phyloP scores from a whole-genome alignment of 2,888 invertebrate genomes.

The Perizoma flavofasciatum region DNA sequence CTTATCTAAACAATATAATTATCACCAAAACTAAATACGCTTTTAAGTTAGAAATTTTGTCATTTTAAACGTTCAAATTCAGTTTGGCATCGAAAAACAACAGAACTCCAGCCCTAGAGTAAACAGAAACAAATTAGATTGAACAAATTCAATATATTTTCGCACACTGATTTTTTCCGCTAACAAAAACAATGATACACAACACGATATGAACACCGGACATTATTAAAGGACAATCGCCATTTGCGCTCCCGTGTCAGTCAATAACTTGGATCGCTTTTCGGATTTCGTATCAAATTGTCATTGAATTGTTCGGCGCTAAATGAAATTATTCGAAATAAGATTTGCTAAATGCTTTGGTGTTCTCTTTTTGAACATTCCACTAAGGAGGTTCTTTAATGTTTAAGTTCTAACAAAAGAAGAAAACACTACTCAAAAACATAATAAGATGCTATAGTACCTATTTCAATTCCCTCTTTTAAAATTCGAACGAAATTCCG shows the following conservation, averaged over 20 bases:
- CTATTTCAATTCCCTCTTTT: no score
- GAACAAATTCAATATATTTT: constrained; percentile 3
- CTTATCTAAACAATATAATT: no score
- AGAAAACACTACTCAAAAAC: no score
- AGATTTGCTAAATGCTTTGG: neutral
- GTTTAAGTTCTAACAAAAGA: neutral
- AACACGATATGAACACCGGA: constrained; percentile 2
- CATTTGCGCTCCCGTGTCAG: constrained; percentile 4
- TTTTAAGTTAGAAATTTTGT: no score
- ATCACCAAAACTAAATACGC: no score
- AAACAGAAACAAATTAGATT: no score
- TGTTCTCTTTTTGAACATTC: neutral
- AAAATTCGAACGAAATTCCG: neutral
- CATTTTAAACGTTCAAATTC: no score
- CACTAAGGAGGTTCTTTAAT: neutral
- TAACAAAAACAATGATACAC: constrained; percentile 7
- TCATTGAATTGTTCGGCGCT: neutral
- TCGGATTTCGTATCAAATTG: neutral
- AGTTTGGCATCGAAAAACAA: no score
- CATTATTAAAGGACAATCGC: constrained; percentile 2
- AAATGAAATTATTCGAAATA: neutral
- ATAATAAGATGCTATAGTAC: no score
- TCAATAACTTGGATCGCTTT: constrained; percentile 2
- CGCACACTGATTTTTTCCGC: neutral
- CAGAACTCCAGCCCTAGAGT: no score